These are phyloP conservation scores for Tetramorium bicarinatum DNA, from an alignment of 2,888 invertebrate species.

Conservation along the genomic window DNA sequence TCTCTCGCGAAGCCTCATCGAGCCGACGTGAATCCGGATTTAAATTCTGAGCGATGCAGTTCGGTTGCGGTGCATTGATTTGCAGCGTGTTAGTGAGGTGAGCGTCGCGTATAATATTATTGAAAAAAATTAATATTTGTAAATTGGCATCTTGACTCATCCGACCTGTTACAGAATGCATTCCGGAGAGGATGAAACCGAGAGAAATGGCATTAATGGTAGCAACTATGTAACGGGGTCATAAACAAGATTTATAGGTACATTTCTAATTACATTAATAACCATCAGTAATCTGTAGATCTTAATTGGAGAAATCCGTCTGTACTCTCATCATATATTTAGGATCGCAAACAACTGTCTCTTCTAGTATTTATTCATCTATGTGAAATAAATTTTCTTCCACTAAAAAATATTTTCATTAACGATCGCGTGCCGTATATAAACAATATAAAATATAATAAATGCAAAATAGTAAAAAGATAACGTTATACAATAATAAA, in stretches of 20 bases:
- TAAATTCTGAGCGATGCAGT: neutral
- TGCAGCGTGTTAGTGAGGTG: neutral
- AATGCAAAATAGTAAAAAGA: neutral
- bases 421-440: neutral
- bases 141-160: neutral
- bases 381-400: neutral
- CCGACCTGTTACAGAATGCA: slow-evolving; percentile 18
- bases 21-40: slow-evolving; percentile 13
- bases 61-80: neutral
- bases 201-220: neutral
- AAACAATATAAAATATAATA: neutral
- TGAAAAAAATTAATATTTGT: neutral
- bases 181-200: neutral
- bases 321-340: neutral
- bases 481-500: neutral
- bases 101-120: neutral
- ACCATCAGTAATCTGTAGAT: neutral
- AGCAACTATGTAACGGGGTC: slow-evolving; percentile 15
- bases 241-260: slow-evolving; percentile 37
- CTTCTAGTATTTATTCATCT: neutral
- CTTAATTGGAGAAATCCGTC: slow-evolving; percentile 20
- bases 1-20: slow-evolving; percentile 22
- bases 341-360: neutral
- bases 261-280: slow-evolving; percentile 7
- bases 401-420: neutral